Evolutionary conservation across 1,140 invertebrate species (phyloP).

Genomic region (Bombus vancouverensis): DNA sequence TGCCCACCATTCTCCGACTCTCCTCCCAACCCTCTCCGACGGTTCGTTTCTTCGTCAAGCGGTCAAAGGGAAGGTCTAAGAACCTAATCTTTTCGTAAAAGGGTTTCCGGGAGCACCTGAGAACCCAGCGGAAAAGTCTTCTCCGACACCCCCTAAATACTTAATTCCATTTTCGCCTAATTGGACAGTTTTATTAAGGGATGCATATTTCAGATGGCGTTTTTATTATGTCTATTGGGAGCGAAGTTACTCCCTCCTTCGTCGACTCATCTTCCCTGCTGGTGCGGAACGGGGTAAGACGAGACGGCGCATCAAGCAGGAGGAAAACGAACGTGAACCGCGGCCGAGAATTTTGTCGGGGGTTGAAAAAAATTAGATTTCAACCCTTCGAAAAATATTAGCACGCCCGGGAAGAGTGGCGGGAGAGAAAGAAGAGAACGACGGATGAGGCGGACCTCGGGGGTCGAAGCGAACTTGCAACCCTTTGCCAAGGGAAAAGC

Average conservation of each 20-base stretch:
- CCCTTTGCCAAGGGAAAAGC: constrained; percentile 69
- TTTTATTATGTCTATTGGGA: constrained; percentile 82
- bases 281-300: constrained; percentile 5
- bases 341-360: constrained; percentile 35
- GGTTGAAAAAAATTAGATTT: constrained; percentile 78
- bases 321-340: constrained; percentile 27
- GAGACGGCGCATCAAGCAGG: not conserved
- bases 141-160: constrained; percentile 77
- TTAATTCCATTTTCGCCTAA: constrained; percentile 82
- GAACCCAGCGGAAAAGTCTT: constrained; percentile 55
- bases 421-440: constrained; percentile 29
- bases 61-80: constrained; percentile 63
- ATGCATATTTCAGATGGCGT: constrained; percentile 82
- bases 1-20: not conserved
- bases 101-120: constrained; percentile 68
- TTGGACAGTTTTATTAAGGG: constrained; percentile 83
- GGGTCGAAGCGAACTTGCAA: constrained; percentile 63
- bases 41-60: constrained; percentile 27
- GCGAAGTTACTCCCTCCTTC: constrained; percentile 34
- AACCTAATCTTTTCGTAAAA: constrained; percentile 75
- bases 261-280: too few relatives aligned
- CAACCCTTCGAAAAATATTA: constrained; percentile 80
- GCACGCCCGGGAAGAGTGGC: constrained; percentile 63
- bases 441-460: constrained; percentile 38
- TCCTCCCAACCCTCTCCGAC: not conserved